Evolutionary conservation across 2,113 vertebrate genomes (phyloP).

Genomic region (Centropus bengalensis): DNA sequence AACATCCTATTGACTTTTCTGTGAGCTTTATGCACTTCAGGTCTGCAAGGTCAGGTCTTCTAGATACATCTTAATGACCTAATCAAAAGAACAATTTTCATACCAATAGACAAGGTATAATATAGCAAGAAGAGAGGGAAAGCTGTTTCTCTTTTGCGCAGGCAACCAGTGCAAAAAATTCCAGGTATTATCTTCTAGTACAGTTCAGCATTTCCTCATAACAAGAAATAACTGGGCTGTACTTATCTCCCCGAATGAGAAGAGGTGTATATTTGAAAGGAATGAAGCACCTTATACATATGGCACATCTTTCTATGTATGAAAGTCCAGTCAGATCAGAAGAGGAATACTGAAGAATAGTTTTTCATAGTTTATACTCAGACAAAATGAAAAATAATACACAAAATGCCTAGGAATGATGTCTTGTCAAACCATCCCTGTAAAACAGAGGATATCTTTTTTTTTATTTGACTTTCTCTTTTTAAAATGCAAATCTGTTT

Average conservation of each 20-base stretch:
- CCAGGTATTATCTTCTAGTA: background rate
- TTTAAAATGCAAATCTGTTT: background rate
- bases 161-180: background rate
- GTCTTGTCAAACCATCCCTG: background rate
- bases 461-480: background rate
- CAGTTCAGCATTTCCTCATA: background rate
- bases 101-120: background rate
- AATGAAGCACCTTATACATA: background rate
- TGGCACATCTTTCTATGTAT: background rate
- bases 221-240: background rate
- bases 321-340: background rate
- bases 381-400: background rate
- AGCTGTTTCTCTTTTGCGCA: background rate
- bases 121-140: background rate
- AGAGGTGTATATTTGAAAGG: background rate
- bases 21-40: background rate
- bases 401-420: background rate
- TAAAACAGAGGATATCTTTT: background rate
- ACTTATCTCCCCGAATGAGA: background rate
- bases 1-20: background rate
- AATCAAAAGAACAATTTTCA: conserved; percentile 1
- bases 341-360: background rate
- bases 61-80: background rate
- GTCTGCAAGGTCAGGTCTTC: background rate
- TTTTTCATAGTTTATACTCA: background rate